Evolutionary conservation across 2,888 invertebrate species (phyloP), one percentile per base, ranked within the genome.

Genomic region (Cryptophagus acutangulus): DNA sequence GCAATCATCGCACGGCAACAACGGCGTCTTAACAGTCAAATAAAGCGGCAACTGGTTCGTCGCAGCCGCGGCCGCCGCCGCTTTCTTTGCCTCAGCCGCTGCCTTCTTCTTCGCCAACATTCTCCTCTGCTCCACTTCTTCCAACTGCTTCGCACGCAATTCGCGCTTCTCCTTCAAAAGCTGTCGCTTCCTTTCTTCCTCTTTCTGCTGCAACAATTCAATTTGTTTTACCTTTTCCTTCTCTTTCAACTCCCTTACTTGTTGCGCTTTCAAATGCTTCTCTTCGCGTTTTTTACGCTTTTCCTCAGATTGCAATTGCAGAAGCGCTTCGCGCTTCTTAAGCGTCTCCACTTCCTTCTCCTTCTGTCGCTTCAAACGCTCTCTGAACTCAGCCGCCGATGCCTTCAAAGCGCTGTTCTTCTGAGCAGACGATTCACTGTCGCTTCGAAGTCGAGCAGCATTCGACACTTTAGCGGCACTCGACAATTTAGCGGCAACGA

Each of bases 251-350:
- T 78, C 73, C 16, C 67, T 63, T 36, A 71, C 70, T 45, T 60
- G 70, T 49, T 72, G 73, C 13, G 66, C 66, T 50, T 65, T 70
- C 26, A 67, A 43, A 41, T 73, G 66, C 49, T 70, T 72, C 43
- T 73, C 73, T 47, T 62, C 63, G 3, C 63, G 57, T 46, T 57
- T 60, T 12, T 72, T 71, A 52, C 69, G 74, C 55, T 77, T 79
- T 51, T 72, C 70, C 46, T 81, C 81, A 2, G 71, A 69, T 60
- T 74, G 72, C 5, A 77, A 75, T 42, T 75, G 75, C 9, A 81
- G 54, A 38, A 78, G 52, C 2, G 78, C 80, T 15, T 81, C 79
- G 37, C 77, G 75, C 63, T 81, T 81, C 51, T 66, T 70, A 36
- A 71, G 61, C 1, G 58, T 59, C 16, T 58, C 57, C 9, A 41